These are phyloP conservation scores for Nannoperca obscura DNA, from an alignment of 2,797 vertebrate species.

Conservation along the genomic window DNA sequence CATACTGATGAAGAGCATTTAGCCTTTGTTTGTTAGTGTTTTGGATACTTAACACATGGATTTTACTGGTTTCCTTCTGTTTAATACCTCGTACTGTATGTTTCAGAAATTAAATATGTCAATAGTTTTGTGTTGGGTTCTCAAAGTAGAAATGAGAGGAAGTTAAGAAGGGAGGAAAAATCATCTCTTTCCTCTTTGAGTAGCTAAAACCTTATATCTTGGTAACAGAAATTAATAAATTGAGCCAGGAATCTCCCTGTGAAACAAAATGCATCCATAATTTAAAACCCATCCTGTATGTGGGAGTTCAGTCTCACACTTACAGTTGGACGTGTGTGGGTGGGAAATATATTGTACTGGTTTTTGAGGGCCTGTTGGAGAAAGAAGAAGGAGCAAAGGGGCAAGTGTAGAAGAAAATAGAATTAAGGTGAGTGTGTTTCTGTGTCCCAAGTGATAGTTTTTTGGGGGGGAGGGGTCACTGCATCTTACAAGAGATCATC, in stretches of 20 bases:
- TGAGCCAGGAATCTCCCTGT: slow-evolving; percentile 54
- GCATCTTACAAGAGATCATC: slow-evolving; percentile 35
- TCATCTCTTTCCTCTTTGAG: slow-evolving; percentile 31
- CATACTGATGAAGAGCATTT: slow-evolving; percentile 33
- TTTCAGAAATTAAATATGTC: slow-evolving; percentile 4
- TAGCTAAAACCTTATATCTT: slow-evolving; percentile 30
- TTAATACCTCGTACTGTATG: not conserved
- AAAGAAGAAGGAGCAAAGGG: slow-evolving; percentile 49
- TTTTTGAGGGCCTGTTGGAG: slow-evolving; percentile 46
- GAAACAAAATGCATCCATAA: slow-evolving; percentile 69
- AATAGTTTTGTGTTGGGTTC: not conserved
- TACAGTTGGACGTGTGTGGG: slow-evolving; percentile 62
- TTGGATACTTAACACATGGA: slow-evolving; percentile 3
- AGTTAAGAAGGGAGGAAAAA: slow-evolving; percentile 29
- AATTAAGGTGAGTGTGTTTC: slow-evolving; percentile 27
- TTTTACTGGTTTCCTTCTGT: slow-evolving; percentile 1
- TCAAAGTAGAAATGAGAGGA: not conserved
- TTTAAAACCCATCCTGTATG: slow-evolving; percentile 64
- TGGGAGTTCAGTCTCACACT: slow-evolving; percentile 62
- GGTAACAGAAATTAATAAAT: slow-evolving; percentile 61
- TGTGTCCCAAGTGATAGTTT: slow-evolving; percentile 27
- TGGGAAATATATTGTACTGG: slow-evolving; percentile 54
- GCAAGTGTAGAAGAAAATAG: slow-evolving; percentile 45
- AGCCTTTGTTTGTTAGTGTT: slow-evolving; percentile 3
- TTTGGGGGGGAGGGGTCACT: slow-evolving; percentile 19